Percentiles rank a stretch among this genome's conserved stretches.
phyloP scores from a whole-genome alignment of 2,888 invertebrate genomes.

The Brachylomia viminalis region DNA sequence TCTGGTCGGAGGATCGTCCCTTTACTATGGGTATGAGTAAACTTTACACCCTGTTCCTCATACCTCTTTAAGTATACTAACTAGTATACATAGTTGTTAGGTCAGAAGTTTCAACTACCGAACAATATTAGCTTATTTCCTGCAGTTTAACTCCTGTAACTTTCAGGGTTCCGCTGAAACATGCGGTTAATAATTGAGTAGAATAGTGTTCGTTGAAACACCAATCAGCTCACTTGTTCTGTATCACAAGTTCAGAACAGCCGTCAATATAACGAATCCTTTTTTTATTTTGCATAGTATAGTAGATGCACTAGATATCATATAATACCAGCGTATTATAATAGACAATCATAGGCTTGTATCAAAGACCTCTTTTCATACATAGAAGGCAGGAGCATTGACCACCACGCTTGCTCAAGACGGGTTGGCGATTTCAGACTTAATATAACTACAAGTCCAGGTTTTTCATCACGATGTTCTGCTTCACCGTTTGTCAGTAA shows the following conservation, averaged over 20 bases:
- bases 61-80: too few relatives aligned
- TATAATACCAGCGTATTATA: neutral
- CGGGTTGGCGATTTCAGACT: too few relatives aligned
- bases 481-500: too few relatives aligned
- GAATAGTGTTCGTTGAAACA: neutral
- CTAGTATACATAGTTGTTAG: neutral
- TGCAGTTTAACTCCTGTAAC: constrained; percentile 6
- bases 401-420: too few relatives aligned
- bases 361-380: too few relatives aligned
- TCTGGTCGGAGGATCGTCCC: too few relatives aligned
- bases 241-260: neutral
- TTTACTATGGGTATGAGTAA: too few relatives aligned
- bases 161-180: neutral
- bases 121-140: constrained; percentile 30
- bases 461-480: too few relatives aligned
- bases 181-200: neutral
- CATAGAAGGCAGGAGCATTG: too few relatives aligned
- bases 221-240: neutral
- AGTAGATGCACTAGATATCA: neutral
- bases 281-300: neutral
- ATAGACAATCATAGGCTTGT: too few relatives aligned
- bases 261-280: neutral
- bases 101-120: neutral
- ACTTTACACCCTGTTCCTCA: too few relatives aligned
- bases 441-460: too few relatives aligned